These are phyloP conservation scores for Passer montanus DNA, from an alignment of 2,113 vertebrate genomes.

Conservation along the genomic window DNA sequence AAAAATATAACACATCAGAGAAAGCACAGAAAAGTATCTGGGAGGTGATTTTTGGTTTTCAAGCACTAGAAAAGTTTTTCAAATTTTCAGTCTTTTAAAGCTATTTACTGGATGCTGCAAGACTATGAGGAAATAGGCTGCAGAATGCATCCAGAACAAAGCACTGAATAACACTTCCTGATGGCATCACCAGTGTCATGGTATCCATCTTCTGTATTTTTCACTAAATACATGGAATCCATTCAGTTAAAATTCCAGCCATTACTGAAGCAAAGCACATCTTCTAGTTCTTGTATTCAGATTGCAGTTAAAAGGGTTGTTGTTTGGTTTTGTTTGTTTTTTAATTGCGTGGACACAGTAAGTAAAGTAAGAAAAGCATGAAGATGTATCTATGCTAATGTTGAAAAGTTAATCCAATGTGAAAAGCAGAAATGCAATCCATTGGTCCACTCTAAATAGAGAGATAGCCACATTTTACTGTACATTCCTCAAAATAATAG, in stretches of 20 bases:
- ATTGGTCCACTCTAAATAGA: neutral
- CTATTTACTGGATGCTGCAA: neutral
- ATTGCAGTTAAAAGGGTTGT: neutral
- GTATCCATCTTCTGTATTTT: neutral
- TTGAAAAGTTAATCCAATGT: neutral
- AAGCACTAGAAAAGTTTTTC: neutral
- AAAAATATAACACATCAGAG: neutral
- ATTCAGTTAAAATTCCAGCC: neutral
- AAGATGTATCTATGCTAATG: neutral
- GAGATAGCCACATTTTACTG: neutral
- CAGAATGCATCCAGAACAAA: neutral
- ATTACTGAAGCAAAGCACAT: neutral
- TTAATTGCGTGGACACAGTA: neutral
- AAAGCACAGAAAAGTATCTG: neutral
- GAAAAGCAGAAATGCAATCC: slow-evolving; percentile 3
- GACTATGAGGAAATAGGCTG: neutral
- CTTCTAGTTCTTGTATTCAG: neutral
- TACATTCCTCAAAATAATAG: slow-evolving; percentile 27
- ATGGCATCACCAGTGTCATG: no score
- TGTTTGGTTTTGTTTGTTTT: neutral
- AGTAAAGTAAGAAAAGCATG: neutral
- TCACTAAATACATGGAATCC: neutral
- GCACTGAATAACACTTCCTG: no score
- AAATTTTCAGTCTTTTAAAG: neutral
- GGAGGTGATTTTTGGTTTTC: neutral